Evolutionary conservation across 2,888 invertebrate genomes (phyloP).

Genomic region (Lasioglossum oenotherae): DNA sequence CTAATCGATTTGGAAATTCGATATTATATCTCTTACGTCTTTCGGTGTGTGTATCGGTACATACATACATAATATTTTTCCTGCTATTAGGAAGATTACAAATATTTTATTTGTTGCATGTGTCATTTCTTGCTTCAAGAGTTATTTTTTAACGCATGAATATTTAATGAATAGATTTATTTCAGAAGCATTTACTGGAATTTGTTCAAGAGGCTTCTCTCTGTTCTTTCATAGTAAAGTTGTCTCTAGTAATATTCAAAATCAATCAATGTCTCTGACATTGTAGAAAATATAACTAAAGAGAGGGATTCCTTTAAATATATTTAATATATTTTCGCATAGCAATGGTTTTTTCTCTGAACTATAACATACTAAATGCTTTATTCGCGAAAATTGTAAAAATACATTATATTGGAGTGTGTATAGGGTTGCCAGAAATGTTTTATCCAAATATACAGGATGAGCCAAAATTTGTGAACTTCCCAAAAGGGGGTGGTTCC

Average conservation of each 20-base stretch:
- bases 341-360: no score
- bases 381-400: not conserved
- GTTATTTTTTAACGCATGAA: not conserved
- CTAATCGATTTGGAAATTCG: constrained; percentile 1
- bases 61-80: not conserved
- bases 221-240: not conserved
- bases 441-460: no score
- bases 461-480: no score
- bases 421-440: no score
- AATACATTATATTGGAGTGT: not conserved
- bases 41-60: not conserved
- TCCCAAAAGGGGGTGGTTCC: no score
- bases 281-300: not conserved
- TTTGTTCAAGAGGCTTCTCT: not conserved
- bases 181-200: not conserved
- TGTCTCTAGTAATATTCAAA: not conserved
- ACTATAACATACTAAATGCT: not conserved
- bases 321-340: not conserved
- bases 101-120: not conserved
- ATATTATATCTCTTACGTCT: constrained; percentile 8
- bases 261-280: not conserved
- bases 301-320: not conserved
- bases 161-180: not conserved
- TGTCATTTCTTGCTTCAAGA: not conserved
- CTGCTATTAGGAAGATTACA: not conserved